A percentile compares a stretch with the other conserved stretches of the same genome.
These are phyloP conservation scores for Diprion similis DNA, from an alignment of 1,140 invertebrate genomes.

Conservation along the genomic window DNA sequence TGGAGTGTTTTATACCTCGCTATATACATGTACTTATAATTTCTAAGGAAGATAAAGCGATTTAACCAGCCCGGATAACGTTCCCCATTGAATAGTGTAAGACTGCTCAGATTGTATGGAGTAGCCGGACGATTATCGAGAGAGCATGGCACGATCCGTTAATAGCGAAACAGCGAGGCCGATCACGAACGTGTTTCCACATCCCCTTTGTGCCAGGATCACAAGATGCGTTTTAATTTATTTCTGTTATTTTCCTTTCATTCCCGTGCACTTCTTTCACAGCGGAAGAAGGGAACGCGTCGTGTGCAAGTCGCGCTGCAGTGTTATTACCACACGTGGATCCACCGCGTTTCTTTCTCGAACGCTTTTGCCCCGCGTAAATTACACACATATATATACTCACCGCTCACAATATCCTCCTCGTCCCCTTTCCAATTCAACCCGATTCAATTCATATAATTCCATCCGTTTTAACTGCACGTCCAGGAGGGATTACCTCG, in stretches of 20 bases:
- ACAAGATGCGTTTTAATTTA: neutral
- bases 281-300: too few species aligned
- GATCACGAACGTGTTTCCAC: neutral
- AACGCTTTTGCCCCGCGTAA: slow-evolving; percentile 3
- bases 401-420: neutral
- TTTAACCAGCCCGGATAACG: too few species aligned
- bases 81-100: too few species aligned
- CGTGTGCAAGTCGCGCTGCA: neutral
- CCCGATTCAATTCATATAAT: slow-evolving; percentile 58
- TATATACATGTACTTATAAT: too few species aligned
- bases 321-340: neutral
- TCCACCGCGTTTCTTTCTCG: slow-evolving; percentile 32
- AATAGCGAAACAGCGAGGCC: neutral
- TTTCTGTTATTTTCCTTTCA: neutral
- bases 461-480: slow-evolving; percentile 52
- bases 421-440: slow-evolving; percentile 41
- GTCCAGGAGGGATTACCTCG: slow-evolving; percentile 57
- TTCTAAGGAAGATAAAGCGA: too few species aligned
- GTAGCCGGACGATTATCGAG: neutral
- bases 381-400: slow-evolving; percentile 1
- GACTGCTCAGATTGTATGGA: neutral
- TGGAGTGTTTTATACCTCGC: too few species aligned
- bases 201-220: neutral
- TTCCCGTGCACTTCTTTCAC: neutral
- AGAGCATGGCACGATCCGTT: neutral